Base-by-base conservation (phyloP, 37 sponge, comb jelly and placozoan species). In the Ianthella basta region DNA sequence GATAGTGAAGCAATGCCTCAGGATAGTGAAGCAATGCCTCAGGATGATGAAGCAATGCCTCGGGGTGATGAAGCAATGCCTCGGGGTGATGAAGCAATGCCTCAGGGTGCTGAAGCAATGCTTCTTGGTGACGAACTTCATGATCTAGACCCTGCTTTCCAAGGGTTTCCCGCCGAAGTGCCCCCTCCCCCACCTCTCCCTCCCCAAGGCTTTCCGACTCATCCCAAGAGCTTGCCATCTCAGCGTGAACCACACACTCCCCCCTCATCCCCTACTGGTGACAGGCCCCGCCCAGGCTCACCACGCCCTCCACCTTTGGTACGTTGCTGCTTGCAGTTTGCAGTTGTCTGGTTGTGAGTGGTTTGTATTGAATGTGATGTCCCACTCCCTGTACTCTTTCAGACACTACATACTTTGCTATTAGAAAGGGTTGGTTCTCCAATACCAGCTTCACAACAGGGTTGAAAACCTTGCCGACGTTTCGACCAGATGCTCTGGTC, bases 101-200 rank as follows among this genome's bases (percentile, higher is more conserved):
- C 50, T 44, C 50, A 44, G 50, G 50, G 50, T 44, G 50, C 3
- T 44, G 50, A 44, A 44, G 50, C 50, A 44, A 44, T 10, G 8
- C 50, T 44, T 3, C 50, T 10, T 3, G 50, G 50, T 44, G 50
- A 44, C 8, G 50, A 44, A 44, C 37, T 21, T 54, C 55, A 6
- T 57, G 35, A 20, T 24, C 57, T 79, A 38, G 67, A 63, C 34
- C 64, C 59, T 36, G 60, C 57, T 54, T 40, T 74, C 33, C 60
- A 23, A 20, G 38, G 74, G 14, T 18, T 24, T 18, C 23, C 60
- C 75, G 64, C 57, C 53, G 10, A 6, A 40, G 64, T 39, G 13
- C 74, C 21, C 38, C 63, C 59, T 25, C 89, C 80, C 29, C 83
- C 74, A 29, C 82, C 82, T 34, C 88, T 88, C 59, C 89, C 87